phyloP scores from a whole-genome alignment of 2,888 invertebrate species.

The Choreutis nemorana region DNA sequence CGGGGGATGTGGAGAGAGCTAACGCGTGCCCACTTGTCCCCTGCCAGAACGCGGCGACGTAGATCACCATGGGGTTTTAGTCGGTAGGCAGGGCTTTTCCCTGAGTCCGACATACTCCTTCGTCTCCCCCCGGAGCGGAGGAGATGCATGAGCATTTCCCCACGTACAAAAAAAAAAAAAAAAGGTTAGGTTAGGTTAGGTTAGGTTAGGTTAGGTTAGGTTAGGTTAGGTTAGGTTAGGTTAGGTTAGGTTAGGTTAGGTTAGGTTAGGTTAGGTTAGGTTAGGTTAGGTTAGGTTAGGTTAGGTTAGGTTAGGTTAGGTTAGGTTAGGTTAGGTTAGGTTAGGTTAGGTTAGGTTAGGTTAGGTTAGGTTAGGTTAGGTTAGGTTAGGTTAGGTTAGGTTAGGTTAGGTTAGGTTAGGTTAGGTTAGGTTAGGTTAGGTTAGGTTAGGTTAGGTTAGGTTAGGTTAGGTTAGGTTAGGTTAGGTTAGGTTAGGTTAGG shows the following conservation, averaged over 20 bases:
- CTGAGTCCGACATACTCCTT: too few relatives aligned
- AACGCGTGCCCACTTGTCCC: too few relatives aligned
- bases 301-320: slow-evolving; percentile 3
- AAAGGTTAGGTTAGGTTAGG: slow-evolving; percentile 3
- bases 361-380: slow-evolving; percentile 5
- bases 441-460: too few relatives aligned
- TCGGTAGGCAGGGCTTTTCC: too few relatives aligned
- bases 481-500: too few relatives aligned
- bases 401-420: slow-evolving; percentile 4
- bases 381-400: slow-evolving; percentile 5
- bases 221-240: slow-evolving; percentile 3
- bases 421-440: slow-evolving; percentile 10
- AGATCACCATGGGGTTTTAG: too few relatives aligned
- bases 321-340: slow-evolving; percentile 5
- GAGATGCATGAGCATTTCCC: too few relatives aligned
- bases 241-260: slow-evolving; percentile 3
- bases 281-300: slow-evolving; percentile 3
- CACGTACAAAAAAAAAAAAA: too few relatives aligned
- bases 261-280: slow-evolving; percentile 3
- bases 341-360: slow-evolving; percentile 5
- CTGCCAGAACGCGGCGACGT: too few relatives aligned
- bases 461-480: too few relatives aligned
- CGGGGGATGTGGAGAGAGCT: too few relatives aligned
- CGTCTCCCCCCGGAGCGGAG: too few relatives aligned
- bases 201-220: slow-evolving; percentile 3